Percentiles rank a stretch among this genome's conserved stretches.
These are phyloP conservation scores for Scrobipalpa atriplicella DNA, from an alignment of 2,888 invertebrate species.

Conservation along the genomic window DNA sequence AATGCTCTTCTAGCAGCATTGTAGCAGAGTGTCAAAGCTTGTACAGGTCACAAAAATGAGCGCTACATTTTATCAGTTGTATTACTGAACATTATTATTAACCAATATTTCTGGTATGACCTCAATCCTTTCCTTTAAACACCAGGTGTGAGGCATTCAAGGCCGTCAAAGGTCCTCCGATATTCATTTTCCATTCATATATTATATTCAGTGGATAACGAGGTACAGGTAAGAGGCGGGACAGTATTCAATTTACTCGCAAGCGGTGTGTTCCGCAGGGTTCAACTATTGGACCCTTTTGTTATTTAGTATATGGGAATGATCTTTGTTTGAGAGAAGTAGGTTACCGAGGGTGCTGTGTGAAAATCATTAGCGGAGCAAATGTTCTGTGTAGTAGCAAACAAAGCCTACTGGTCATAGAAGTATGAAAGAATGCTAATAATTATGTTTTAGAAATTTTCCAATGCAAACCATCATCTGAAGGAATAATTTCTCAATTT, in stretches of 20 bases:
- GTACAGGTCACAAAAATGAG: too few relatives aligned
- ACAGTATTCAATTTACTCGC: constrained; percentile 39
- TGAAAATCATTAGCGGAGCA: not conserved
- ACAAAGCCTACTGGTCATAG: not conserved
- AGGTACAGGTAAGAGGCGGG: constrained; percentile 42
- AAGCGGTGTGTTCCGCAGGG: constrained; percentile 30
- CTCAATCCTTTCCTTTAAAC: not conserved
- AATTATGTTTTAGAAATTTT: too few relatives aligned
- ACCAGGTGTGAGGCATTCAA: not conserved
- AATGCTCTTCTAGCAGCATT: too few relatives aligned
- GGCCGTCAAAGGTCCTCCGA: constrained; percentile 5
- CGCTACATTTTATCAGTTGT: too few relatives aligned
- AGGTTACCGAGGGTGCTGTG: not conserved
- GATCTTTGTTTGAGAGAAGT: constrained; percentile 12
- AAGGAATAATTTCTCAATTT: too few relatives aligned
- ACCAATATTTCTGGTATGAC: too few relatives aligned
- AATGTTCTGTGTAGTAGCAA: not conserved
- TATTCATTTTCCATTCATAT: not conserved
- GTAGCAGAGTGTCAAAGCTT: too few relatives aligned
- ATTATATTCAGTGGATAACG: constrained; percentile 39
- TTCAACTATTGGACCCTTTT: constrained; percentile 13
- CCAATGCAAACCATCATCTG: too few relatives aligned
- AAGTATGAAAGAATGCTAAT: not conserved
- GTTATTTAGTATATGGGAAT: constrained; percentile 6
- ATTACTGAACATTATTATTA: too few relatives aligned